Evolutionary conservation across 2,888 invertebrate species (phyloP).

Genomic region (Argynnis bischoffii): DNA sequence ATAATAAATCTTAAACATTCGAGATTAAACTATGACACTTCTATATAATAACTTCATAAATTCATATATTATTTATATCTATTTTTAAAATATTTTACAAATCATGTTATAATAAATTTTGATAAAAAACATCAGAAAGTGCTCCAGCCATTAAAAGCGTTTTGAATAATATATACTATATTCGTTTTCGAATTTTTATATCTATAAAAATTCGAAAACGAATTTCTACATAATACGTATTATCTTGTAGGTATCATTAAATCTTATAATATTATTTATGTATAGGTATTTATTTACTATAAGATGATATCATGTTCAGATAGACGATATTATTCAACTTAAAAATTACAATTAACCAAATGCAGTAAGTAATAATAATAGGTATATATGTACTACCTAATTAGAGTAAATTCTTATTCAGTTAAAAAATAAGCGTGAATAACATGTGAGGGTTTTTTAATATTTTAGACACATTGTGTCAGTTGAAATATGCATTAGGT

Average conservation of each 20-base stretch:
- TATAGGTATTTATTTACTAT: too few species aligned
- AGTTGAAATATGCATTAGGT: neutral
- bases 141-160: slow-evolving; percentile 14
- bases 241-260: too few species aligned
- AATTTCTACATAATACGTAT: too few species aligned
- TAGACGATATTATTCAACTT: too few species aligned
- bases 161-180: neutral
- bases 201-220: too few species aligned
- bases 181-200: neutral
- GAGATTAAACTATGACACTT: slow-evolving; percentile 67
- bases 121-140: slow-evolving; percentile 26
- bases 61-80: slow-evolving; percentile 29
- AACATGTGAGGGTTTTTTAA: neutral
- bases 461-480: neutral
- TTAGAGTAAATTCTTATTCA: neutral
- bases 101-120: slow-evolving; percentile 8
- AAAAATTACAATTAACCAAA: neutral
- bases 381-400: neutral
- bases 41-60: slow-evolving; percentile 42
- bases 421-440: slow-evolving; percentile 3
- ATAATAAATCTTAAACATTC: slow-evolving; percentile 63
- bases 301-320: too few species aligned
- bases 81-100: slow-evolving; percentile 29
- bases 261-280: too few species aligned
- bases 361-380: neutral